A percentile compares a stretch with the other conserved stretches of the same genome.
Conservation (phyloP, 2,888 invertebrate species). For the Polietes domitor region DNA sequence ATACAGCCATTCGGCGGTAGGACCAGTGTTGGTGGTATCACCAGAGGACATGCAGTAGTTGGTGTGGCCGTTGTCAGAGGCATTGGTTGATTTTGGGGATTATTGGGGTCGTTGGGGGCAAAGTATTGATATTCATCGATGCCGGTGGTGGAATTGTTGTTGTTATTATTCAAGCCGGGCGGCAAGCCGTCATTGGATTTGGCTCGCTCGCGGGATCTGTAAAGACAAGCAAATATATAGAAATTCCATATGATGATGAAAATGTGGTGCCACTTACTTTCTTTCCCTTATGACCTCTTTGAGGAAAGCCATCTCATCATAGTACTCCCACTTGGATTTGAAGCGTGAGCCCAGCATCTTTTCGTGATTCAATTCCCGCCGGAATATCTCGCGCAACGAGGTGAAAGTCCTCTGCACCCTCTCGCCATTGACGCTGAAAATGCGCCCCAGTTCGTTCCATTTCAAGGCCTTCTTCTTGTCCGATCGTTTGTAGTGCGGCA, state of each 20-base stretch:
- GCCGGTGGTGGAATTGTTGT: constrained; percentile 69
- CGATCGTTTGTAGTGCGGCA: constrained; percentile 79
- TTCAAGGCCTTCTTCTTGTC: constrained; percentile 79
- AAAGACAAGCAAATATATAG: background rate
- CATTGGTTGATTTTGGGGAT: constrained; percentile 75
- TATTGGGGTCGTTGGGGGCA: constrained; percentile 78
- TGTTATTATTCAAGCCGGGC: constrained; percentile 66
- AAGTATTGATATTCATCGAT: constrained; percentile 78
- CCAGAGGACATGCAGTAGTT: background rate
- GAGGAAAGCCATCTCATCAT: constrained; percentile 78
- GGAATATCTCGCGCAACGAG: constrained; percentile 78
- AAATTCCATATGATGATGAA: background rate
- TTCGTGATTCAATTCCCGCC: constrained; percentile 78
- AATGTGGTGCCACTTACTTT: constrained; percentile 73
- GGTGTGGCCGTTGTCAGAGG: background rate
- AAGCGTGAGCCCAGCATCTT: constrained; percentile 78
- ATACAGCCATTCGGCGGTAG: constrained; percentile 35
- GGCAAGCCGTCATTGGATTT: constrained; percentile 66
- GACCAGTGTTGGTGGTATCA: background rate
- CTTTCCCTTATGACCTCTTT: constrained; percentile 79
- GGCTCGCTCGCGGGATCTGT: constrained; percentile 76
- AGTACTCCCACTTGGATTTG: constrained; percentile 79
- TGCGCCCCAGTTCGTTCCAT: constrained; percentile 78
- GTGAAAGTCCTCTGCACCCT: constrained; percentile 79
- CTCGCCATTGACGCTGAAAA: constrained; percentile 78